Base-by-base conservation (phyloP, 92 coral and sea anemone genomes). In the Epizoanthus rinbou region DNA sequence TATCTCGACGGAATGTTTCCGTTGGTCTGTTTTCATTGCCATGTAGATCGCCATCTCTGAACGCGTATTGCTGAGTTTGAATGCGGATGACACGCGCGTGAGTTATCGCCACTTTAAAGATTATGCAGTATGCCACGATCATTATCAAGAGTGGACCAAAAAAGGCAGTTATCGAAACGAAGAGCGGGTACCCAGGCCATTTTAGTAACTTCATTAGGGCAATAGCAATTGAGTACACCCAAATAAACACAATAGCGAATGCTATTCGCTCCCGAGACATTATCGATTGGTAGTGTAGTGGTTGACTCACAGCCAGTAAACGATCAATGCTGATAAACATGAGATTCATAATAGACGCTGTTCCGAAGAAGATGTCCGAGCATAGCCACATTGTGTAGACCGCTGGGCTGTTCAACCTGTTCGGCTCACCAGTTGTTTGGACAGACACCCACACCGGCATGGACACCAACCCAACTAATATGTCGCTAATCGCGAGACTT, bases 321-420 rank as follows among this genome's bases (percentile, higher is more conserved):
- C 98, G 91, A 65, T 93, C 98, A 64, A 93, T 79, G 69, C 93
- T 89, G 37, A 93, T 92, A 57, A 86, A 86, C 28, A 90, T 89
- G n/a, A 93, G 85, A 24, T 90, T 93, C 87, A 91, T 86, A 16
- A 91, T 88, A 16, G 95, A 89, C 0, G 94, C 93, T 19, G 91
- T 86, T 22, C 95, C 87, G 8, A 91, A 82, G 43, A 91, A 71
- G 35, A 89, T 84, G 73, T 93, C 98, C 69, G 92, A 69, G 57
- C 85, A 82, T 66, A 85, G 35, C 89, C 89, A 84, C 50, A 84
- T 73, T 4, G 67, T 82, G 83, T 90, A 93, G 23, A 91, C 69
- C 17, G 80, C 80, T 37, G 94, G 93, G 66, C 72, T 76, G 25
- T 80, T 54, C 60, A 47, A 24, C 39, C 8, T 18, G 64, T 70